Percentiles rank a stretch among this genome's conserved stretches.
phyloP scores from a whole-genome alignment of 2,888 invertebrate genomes.

The Melangyna quadrimaculata region DNA sequence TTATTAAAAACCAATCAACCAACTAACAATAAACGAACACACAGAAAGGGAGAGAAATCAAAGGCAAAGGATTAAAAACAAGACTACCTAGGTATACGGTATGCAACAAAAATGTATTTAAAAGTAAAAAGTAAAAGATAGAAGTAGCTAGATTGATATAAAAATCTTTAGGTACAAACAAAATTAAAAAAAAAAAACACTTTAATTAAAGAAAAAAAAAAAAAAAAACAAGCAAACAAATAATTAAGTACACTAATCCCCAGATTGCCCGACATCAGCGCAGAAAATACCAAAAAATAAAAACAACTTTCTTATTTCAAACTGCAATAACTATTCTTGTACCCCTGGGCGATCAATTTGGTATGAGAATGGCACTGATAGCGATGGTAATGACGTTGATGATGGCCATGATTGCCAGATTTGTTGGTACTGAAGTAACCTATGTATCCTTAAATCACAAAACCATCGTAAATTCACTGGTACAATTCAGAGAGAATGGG shows the following conservation, averaged over 20 bases:
- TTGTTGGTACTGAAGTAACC: background rate
- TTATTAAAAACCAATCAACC: constrained; percentile 66
- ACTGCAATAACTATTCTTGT: constrained; percentile 54
- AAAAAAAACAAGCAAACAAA: too few species aligned
- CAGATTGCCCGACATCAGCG: background rate
- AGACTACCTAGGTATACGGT: background rate
- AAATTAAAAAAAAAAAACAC: background rate
- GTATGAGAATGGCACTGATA: constrained; percentile 4
- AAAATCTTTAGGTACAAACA: too few species aligned
- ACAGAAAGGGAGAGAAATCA: background rate
- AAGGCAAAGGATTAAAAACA: constrained; percentile 2
- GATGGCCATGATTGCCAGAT: constrained; percentile 17
- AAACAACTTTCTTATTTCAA: background rate
- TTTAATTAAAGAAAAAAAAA: constrained; percentile 26
- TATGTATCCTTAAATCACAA: too few species aligned
- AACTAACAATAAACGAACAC: constrained; percentile 46
- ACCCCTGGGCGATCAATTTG: constrained; percentile 21
- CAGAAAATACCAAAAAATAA: background rate
- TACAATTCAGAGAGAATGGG: too few species aligned
- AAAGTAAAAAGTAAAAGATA: background rate
- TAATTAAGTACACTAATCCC: constrained; percentile 43
- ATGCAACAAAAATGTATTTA: background rate
- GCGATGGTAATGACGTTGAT: constrained; percentile 36
- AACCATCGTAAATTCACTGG: too few species aligned
- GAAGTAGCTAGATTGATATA: background rate